Evolutionary conservation across 2,888 invertebrate genomes (phyloP).

Genomic region (Polydrusus cervinus): DNA sequence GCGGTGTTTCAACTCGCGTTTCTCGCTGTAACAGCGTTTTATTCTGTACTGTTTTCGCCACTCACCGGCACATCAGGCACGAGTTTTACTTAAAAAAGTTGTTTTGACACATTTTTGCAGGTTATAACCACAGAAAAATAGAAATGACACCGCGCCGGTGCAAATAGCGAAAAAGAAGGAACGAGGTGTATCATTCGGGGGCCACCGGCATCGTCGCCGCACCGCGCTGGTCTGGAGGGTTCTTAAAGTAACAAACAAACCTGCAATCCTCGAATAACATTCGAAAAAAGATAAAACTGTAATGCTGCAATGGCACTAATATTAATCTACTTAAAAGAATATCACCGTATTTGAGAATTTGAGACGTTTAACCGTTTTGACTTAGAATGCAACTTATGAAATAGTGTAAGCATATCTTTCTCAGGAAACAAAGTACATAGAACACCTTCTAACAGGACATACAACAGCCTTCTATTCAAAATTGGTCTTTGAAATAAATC

Average conservation of each 20-base stretch:
- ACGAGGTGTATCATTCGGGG: no score
- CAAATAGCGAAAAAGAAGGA: no score
- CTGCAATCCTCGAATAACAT: slow-evolving; percentile 27
- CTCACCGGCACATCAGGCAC: no score
- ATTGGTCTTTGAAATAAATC: slow-evolving; percentile 91
- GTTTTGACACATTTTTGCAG: no score
- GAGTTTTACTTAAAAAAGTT: no score
- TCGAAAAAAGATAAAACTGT: slow-evolving; percentile 34
- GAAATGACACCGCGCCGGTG: no score
- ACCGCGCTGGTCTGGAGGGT: no score
- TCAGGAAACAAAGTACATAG: slow-evolving; percentile 86
- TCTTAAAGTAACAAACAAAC: background rate
- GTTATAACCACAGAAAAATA: no score
- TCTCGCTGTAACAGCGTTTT: no score
- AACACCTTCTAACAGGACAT: slow-evolving; percentile 89
- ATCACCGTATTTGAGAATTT: slow-evolving; percentile 43
- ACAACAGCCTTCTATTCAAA: slow-evolving; percentile 87
- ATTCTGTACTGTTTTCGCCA: no score
- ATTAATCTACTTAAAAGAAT: slow-evolving; percentile 27
- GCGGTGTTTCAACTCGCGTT: no score
- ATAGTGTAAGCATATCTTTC: slow-evolving; percentile 81
- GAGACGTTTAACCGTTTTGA: slow-evolving; percentile 68
- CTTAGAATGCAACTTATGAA: slow-evolving; percentile 82
- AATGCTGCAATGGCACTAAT: slow-evolving; percentile 38
- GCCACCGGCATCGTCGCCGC: no score